Base-by-base conservation (phyloP, 2,888 invertebrate species). In the Timandra comae region DNA sequence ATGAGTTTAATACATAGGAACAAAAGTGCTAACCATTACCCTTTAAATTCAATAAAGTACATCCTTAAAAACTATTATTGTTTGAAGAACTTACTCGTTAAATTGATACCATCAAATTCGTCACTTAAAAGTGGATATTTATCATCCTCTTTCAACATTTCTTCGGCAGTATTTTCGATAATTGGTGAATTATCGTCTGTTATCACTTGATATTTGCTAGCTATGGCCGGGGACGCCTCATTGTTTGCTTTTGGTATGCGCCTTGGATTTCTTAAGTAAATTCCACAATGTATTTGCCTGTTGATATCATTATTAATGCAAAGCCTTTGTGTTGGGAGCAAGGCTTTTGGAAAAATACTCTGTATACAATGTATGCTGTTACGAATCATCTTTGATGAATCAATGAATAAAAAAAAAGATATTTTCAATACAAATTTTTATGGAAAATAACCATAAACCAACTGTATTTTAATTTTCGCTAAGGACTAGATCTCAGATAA, bases 161-260 rank as follows among this genome's bases (percentile, higher is more conserved):
- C 93, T 52, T 93, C 94, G 31, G 89, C 89, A 10, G 93, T 89
- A 63, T 95, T 92, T 45, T 92, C 88, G 51, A 95, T 91, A 41
- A 91, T 72, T 7, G 87, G 75, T 0, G 92, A 80, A 63, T 93
- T 92, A 46, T 88, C 86, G 53, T 94, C 93, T 10, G 88, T 87
- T 66, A 93, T 93, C 42, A 90, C 69, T 76, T 91, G 88, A 62
- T 91, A 93, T 76, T 91, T 92, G 49, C 73, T 72, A 33, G 85
- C 66, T 43, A 90, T 74, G 20, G 81, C 86, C 25, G 85, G 79
- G 8, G 87, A 70, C 25, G 85, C 57, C 33, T 56, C 48, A 35
- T 40, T 69, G 49, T 73, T 71, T 64, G 68, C 36, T 48, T 78
- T 80, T 26, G 70, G 52, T 53, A 62, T 73, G 44, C 71, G 59